These are phyloP conservation scores for Siniperca chuatsi DNA, from an alignment of 2,113 vertebrate genomes.

Conservation along the genomic window DNA sequence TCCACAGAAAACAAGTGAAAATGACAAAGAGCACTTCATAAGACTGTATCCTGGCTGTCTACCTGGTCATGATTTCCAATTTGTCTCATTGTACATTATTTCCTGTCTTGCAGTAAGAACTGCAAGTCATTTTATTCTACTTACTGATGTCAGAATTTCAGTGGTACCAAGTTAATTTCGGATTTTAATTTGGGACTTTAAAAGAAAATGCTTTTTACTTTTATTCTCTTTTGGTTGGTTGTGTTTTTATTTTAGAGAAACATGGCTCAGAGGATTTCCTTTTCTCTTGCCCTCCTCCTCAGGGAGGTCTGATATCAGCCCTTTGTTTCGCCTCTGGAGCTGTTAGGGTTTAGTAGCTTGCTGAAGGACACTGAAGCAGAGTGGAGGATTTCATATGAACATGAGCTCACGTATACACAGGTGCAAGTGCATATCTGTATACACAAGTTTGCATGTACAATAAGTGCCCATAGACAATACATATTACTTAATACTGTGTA, in stretches of 20 bases:
- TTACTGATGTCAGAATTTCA: background rate
- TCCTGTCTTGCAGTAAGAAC: background rate
- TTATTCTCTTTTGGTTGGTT: background rate
- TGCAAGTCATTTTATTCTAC: background rate
- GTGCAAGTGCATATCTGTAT: background rate
- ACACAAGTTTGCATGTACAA: background rate
- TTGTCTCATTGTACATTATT: background rate
- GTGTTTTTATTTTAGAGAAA: background rate
- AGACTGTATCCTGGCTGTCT: background rate
- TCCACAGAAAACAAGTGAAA: background rate
- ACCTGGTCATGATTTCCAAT: background rate
- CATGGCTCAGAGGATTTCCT: background rate
- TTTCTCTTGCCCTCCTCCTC: background rate
- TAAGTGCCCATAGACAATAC: background rate
- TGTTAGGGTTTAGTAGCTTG: background rate
- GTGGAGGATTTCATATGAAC: background rate
- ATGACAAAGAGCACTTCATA: background rate
- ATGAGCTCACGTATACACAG: background rate
- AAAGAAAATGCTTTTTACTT: background rate
- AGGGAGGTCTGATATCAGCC: constrained; percentile 13
- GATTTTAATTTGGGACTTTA: too few relatives aligned
- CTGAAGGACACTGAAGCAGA: background rate
- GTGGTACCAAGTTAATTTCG: background rate
- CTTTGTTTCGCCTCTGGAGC: background rate
- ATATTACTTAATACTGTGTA: too few relatives aligned